These are phyloP conservation scores for Saccostrea echinata DNA, from an alignment of 1,140 invertebrate species.

Conservation along the genomic window DNA sequence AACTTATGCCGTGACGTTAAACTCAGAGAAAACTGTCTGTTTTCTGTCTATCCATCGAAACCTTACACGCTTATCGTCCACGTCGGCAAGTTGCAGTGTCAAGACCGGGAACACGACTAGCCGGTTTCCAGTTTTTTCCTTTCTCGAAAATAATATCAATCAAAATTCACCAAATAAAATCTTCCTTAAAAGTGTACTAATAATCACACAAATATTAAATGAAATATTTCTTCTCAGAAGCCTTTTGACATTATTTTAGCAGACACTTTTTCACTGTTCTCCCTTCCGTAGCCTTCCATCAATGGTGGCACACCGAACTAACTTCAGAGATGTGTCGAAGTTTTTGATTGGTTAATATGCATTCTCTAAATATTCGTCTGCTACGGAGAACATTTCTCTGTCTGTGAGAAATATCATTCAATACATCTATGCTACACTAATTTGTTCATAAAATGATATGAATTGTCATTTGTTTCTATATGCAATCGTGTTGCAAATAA, in stretches of 20 bases:
- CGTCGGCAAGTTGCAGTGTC: constrained; percentile 63
- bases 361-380: neutral
- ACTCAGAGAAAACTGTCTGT: constrained; percentile 11
- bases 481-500: neutral
- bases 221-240: neutral
- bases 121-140: constrained; percentile 1
- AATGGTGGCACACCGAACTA: constrained; percentile 13
- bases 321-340: neutral
- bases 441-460: neutral
- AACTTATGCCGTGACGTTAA: neutral
- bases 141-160: neutral
- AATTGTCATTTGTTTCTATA: neutral
- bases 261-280: neutral
- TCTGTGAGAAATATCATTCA: neutral
- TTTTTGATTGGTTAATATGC: constrained; percentile 6
- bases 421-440: neutral
- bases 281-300: constrained; percentile 31
- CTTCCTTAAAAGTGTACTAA: neutral
- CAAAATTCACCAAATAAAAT: constrained; percentile 25
- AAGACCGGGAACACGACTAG: constrained; percentile 40
- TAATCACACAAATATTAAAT: neutral
- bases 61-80: constrained; percentile 58
- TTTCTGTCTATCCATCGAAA: constrained; percentile 29
- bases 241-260: constrained; percentile 25
- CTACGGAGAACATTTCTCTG: neutral